A percentile compares a stretch with the other conserved stretches of the same genome.
Evolutionary conservation across 2,888 invertebrate species (phyloP).

Genomic region (Trisateles emortualis): DNA sequence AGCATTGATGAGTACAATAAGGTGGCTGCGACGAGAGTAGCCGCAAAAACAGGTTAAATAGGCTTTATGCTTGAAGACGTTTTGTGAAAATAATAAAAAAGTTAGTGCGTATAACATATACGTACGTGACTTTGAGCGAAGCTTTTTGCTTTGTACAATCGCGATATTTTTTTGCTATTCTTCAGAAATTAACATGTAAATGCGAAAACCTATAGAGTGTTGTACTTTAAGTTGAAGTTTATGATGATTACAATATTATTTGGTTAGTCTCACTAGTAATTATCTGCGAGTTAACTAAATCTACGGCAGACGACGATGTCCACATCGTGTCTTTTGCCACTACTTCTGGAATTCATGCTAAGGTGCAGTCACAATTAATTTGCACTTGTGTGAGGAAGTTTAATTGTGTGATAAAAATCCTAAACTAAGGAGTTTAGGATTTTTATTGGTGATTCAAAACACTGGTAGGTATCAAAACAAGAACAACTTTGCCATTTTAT

Average conservation of each 20-base stretch:
- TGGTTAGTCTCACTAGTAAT: neutral
- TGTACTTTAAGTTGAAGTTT: conserved; percentile 14
- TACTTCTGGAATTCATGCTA: no score
- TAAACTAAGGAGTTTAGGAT: no score
- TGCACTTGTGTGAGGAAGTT: no score
- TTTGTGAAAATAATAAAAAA: conserved; percentile 50
- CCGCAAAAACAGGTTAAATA: conserved; percentile 67
- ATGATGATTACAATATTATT: conserved; percentile 1
- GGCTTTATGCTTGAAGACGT: conserved; percentile 51
- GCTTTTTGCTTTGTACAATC: conserved; percentile 38
- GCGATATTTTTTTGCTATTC: conserved; percentile 35
- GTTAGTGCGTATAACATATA: conserved; percentile 32
- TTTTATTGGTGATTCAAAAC: no score
- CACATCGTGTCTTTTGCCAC: no score
- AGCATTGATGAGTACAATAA: conserved; percentile 66
- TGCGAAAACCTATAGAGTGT: conserved; percentile 28
- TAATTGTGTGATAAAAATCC: no score
- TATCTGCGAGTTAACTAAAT: neutral
- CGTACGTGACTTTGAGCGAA: conserved; percentile 30
- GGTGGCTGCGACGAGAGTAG: conserved; percentile 54
- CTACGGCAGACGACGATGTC: no score
- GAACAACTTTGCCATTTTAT: no score
- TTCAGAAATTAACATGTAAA: conserved; percentile 38
- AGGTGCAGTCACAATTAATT: no score
- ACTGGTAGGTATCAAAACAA: no score